Percentiles rank a stretch among this genome's conserved stretches.
phyloP scores from a whole-genome alignment of 2,888 invertebrate genomes.

The Scrobipalpa costella region DNA sequence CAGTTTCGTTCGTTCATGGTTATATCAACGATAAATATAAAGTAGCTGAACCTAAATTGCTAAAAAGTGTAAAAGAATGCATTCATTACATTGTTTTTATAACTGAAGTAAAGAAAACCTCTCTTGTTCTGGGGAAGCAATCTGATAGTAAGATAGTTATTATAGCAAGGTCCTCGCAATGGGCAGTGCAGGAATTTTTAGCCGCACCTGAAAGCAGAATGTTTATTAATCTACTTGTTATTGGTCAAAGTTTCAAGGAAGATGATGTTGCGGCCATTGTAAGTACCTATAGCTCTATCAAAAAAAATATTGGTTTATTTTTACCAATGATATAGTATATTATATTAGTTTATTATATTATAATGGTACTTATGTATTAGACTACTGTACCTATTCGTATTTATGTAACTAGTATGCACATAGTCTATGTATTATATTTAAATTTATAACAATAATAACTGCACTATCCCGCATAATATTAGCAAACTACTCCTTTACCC shows the following conservation, averaged over 20 bases:
- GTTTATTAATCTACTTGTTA: constrained; percentile 86
- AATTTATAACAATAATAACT: too few species aligned
- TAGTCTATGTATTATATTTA: too few species aligned
- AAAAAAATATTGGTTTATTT: neutral
- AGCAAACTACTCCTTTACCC: too few species aligned
- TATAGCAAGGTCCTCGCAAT: constrained; percentile 86
- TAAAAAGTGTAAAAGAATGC: constrained; percentile 75
- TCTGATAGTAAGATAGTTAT: constrained; percentile 83
- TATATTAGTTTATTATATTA: too few species aligned
- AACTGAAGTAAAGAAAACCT: constrained; percentile 82
- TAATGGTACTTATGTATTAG: too few species aligned
- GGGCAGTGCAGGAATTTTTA: constrained; percentile 87
- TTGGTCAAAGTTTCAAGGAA: constrained; percentile 84
- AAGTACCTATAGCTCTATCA: constrained; percentile 40
- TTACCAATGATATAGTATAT: too few species aligned
- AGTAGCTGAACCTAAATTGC: constrained; percentile 67
- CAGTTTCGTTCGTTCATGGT: constrained; percentile 83
- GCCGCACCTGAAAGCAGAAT: constrained; percentile 81
- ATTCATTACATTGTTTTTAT: constrained; percentile 85
- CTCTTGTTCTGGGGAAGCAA: constrained; percentile 83
- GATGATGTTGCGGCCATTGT: constrained; percentile 69
- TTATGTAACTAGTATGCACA: too few species aligned
- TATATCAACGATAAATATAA: constrained; percentile 76
- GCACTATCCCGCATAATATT: too few species aligned
- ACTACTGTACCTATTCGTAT: too few species aligned